A percentile compares a stretch with the other conserved stretches of the same genome.
phyloP scores from a whole-genome alignment of 2,888 invertebrate species.

The Scaptomyza reducta region DNA sequence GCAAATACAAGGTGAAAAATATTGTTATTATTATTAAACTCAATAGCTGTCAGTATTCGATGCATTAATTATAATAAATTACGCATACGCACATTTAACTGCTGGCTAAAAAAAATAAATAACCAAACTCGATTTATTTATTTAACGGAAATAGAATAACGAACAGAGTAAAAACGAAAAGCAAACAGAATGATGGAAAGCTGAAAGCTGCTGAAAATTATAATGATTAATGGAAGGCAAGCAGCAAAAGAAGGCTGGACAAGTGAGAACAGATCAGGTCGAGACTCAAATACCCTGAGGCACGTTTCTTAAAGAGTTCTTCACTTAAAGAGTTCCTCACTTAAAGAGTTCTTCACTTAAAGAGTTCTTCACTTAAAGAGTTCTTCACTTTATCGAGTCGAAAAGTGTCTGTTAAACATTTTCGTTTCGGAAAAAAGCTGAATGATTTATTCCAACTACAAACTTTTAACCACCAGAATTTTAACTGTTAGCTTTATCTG shows the following conservation, averaged over 20 bases:
- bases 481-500: too few relatives aligned
- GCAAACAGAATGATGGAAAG: conserved; percentile 24
- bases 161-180: conserved; percentile 16
- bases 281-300: background rate
- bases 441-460: too few relatives aligned
- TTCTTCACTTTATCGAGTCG: too few relatives aligned
- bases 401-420: background rate
- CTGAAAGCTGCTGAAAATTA: conserved; percentile 55
- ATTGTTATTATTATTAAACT: conserved; percentile 52
- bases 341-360: too few relatives aligned
- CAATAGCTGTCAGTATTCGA: conserved; percentile 67
- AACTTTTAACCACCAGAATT: too few relatives aligned
- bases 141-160: conserved; percentile 61
- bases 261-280: background rate
- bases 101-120: conserved; percentile 12
- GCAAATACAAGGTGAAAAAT: conserved; percentile 53
- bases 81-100: conserved; percentile 48
- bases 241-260: conserved; percentile 1
- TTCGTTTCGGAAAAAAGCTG: too few relatives aligned
- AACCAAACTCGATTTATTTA: conserved; percentile 24
- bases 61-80: conserved; percentile 75
- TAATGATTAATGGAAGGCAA: conserved; percentile 68
- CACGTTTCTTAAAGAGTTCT: too few relatives aligned
- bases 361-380: too few relatives aligned
- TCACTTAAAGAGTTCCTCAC: too few relatives aligned